Evolutionary conservation across 1,140 invertebrate species (phyloP), one percentile per base, ranked within the genome.

Genomic region (Spodoptera frugiperda): DNA sequence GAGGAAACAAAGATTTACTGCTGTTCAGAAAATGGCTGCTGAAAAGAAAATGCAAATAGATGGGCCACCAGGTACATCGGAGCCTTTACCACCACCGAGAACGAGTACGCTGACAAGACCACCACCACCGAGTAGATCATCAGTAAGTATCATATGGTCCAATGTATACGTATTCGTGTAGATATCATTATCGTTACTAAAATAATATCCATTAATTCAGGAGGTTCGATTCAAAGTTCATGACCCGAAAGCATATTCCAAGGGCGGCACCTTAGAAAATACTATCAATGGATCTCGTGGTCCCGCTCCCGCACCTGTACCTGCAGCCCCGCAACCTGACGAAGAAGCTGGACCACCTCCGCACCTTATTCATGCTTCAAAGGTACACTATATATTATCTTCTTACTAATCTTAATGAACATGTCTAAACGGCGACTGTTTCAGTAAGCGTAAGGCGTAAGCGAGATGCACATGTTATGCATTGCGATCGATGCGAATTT

Each of bases 181-280:
- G 12, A n/a, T 51, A 8, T 3, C 33, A 0, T 2, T 39, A 4
- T 10, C 9, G 6, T 11, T 61, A 12, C 17, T 17, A 44, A n/a
- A n/a, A 44, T 17, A 3, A 17, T 17, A 17, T 5, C 30, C 1
- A n/a, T 44, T 63, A 17, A n/a, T 97, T 95, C 97, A 98, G 97
- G 97, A 98, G 96, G 97, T 98, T 92, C 97, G 98, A 89, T 98
- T 97, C 96, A 98, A 98, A 95, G 97, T 98, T 80, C 97, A 98
- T 94, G 97, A 98, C 95, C 97, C 97, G 17, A 98, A 98, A 94
- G 97, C 97, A 87, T 97, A 98, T 90, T 97, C 97, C 89, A 98
- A 98, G 94, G 97, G 97, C 76, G 97, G 97, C 53, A 97, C 97
- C 5, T 94, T 98, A 76, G 98, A 63, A 98, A 98, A 97, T 89